These are phyloP conservation scores for Corydoras sp. DNA, from an alignment of 2,113 vertebrate species.

Conservation along the genomic window DNA sequence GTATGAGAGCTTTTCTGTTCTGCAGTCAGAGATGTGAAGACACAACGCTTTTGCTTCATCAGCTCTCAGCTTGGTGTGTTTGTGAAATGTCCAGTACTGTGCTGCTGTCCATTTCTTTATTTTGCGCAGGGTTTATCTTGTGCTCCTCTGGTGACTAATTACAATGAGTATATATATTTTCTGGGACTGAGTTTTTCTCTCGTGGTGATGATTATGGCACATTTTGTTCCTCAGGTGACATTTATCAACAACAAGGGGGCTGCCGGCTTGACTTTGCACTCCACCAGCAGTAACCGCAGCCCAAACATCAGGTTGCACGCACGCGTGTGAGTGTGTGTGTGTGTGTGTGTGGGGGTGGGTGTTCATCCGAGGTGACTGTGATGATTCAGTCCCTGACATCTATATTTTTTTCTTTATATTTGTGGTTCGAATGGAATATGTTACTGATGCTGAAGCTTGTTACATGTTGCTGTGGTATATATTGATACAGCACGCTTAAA, in stretches of 20 bases:
- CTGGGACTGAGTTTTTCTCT: neutral
- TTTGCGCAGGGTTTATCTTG: conserved; percentile 13
- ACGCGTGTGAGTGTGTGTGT: no score
- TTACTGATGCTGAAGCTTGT: no score
- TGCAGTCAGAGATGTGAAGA: conserved; percentile 35
- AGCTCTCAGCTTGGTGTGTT: conserved; percentile 45
- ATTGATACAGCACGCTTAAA: no score
- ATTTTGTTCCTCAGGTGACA: conserved; percentile 34
- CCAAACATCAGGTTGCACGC: no score
- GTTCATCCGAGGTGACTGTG: neutral
- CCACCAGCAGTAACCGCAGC: neutral
- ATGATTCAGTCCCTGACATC: neutral
- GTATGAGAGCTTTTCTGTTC: conserved; percentile 22
- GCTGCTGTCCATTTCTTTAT: conserved; percentile 9
- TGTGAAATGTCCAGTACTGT: conserved; percentile 44
- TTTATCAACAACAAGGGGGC: neutral
- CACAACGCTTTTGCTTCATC: conserved; percentile 38
- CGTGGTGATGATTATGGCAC: neutral
- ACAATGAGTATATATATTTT: no score
- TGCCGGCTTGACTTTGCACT: conserved; percentile 7
- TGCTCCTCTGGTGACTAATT: conserved; percentile 12
- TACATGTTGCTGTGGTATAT: no score
- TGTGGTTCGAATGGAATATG: no score
- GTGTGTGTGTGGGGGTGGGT: neutral
- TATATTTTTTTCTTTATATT: neutral